phyloP scores from a whole-genome alignment of 1,140 invertebrate species.

The Bombus sylvicola region DNA sequence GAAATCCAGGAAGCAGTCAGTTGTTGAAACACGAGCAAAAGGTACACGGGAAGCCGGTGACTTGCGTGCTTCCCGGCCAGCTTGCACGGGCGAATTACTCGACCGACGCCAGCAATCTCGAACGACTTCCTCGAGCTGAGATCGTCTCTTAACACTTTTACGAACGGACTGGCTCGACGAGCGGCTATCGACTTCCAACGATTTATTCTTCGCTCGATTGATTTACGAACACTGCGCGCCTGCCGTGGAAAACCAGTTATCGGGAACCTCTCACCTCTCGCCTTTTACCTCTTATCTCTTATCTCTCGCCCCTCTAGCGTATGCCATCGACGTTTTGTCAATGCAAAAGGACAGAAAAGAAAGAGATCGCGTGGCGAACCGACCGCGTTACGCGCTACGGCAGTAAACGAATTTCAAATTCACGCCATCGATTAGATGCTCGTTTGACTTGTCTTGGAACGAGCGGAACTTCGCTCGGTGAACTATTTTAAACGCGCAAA shows the following conservation, averaged over 20 bases:
- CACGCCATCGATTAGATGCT: not conserved
- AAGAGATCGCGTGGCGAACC: not conserved
- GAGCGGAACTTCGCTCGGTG: constrained; percentile 19
- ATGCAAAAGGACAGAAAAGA: not conserved
- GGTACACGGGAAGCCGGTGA: constrained; percentile 38
- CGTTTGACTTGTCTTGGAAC: not conserved
- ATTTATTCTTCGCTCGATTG: constrained; percentile 19
- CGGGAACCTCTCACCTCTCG: not conserved
- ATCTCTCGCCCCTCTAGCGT: not conserved
- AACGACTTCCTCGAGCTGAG: constrained; percentile 62
- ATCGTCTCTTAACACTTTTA: constrained; percentile 41
- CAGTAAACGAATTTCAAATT: not conserved
- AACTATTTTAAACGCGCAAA: constrained; percentile 18
- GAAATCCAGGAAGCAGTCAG: constrained; percentile 72
- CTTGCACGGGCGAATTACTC: constrained; percentile 38
- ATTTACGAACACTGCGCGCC: not conserved
- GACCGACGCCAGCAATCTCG: constrained; percentile 31
- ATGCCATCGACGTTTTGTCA: not conserved
- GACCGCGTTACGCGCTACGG: no score
- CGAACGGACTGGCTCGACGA: not conserved
- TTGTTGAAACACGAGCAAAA: constrained; percentile 66
- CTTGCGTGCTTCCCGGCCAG: constrained; percentile 26
- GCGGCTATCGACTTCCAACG: not conserved
- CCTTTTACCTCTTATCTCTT: not conserved
- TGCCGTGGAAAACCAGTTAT: not conserved